A percentile compares a stretch with the other conserved stretches of the same genome.
Evolutionary conservation across 2,888 invertebrate species (phyloP).

Genomic region (Brachynemurus nebulosus): DNA sequence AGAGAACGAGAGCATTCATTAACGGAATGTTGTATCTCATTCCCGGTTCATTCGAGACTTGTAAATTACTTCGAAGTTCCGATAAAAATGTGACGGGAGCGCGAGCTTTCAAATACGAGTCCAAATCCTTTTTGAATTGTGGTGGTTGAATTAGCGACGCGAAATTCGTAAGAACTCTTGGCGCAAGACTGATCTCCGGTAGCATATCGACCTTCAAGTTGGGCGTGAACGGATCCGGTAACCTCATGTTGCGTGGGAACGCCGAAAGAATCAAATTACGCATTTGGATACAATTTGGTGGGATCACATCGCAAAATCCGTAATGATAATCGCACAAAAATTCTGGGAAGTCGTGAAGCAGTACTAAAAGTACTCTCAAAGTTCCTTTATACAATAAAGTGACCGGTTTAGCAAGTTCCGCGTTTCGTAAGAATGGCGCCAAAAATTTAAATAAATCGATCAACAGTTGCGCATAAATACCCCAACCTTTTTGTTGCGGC

Average conservation of each 20-base stretch:
- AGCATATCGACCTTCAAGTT: slow-evolving; percentile 89
- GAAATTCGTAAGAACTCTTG: slow-evolving; percentile 81
- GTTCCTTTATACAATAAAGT: slow-evolving; percentile 93
- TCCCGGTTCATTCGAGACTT: slow-evolving; percentile 78
- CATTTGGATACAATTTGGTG: slow-evolving; percentile 98
- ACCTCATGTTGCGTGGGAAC: slow-evolving; percentile 93
- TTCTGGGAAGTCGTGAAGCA: slow-evolving; percentile 98
- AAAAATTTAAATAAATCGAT: slow-evolving; percentile 94
- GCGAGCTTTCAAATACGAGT: slow-evolving; percentile 88
- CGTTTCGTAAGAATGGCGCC: slow-evolving; percentile 92
- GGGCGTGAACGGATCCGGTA: slow-evolving; percentile 98
- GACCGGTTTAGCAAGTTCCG: slow-evolving; percentile 88
- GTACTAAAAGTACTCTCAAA: slow-evolving; percentile 80
- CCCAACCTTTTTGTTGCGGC: slow-evolving; percentile 92
- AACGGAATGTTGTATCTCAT: slow-evolving; percentile 88
- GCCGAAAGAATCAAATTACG: slow-evolving; percentile 95
- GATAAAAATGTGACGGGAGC: slow-evolving; percentile 92
- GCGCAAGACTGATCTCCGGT: slow-evolving; percentile 75
- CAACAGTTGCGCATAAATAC: slow-evolving; percentile 90
- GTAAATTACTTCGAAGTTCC: slow-evolving; percentile 79
- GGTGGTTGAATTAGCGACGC: slow-evolving; percentile 72
- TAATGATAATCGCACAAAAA: slow-evolving; percentile 99
- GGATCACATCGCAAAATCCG: slow-evolving; percentile 97
- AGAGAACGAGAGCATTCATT: slow-evolving; percentile 94
- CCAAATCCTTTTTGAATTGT: slow-evolving; percentile 89